phyloP scores from a whole-genome alignment of 1,140 invertebrate genomes.

The Tetragnatha versicolor region DNA sequence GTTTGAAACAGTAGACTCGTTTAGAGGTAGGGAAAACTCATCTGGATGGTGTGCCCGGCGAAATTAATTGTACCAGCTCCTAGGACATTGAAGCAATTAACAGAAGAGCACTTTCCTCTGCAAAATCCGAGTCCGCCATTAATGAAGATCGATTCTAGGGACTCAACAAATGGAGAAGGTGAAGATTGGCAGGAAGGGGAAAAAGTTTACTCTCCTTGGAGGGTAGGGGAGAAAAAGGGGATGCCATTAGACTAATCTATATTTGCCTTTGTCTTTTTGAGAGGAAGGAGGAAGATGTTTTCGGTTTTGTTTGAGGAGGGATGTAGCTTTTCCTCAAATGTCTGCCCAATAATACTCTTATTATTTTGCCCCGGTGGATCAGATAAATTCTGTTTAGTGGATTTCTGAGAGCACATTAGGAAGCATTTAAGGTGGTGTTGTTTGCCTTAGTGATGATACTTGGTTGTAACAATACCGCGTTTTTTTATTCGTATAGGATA shows the following conservation, averaged over 20 bases:
- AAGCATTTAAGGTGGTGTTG: too few relatives aligned
- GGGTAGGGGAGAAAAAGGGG: background rate
- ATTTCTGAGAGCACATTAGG: too few relatives aligned
- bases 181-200: background rate
- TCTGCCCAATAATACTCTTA: too few relatives aligned
- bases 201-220: background rate
- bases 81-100: conserved; percentile 5
- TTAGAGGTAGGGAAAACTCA: background rate
- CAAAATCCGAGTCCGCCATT: background rate
- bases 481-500: too few relatives aligned
- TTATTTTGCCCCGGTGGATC: too few relatives aligned
- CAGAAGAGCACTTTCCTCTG: conserved; percentile 1
- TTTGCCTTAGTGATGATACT: too few relatives aligned
- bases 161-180: conserved; percentile 15
- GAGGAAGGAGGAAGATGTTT: too few relatives aligned
- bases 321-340: too few relatives aligned
- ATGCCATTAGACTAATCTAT: conserved; percentile 1
- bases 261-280: conserved; percentile 9
- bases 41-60: background rate
- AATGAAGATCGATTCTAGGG: conserved; percentile 9
- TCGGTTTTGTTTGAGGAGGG: too few relatives aligned
- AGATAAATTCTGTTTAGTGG: too few relatives aligned
- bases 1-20: too few relatives aligned
- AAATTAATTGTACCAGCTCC: background rate
- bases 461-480: too few relatives aligned